Evolutionary conservation across 1,140 invertebrate species (phyloP).

Genomic region (Notospermus geniculatus): DNA sequence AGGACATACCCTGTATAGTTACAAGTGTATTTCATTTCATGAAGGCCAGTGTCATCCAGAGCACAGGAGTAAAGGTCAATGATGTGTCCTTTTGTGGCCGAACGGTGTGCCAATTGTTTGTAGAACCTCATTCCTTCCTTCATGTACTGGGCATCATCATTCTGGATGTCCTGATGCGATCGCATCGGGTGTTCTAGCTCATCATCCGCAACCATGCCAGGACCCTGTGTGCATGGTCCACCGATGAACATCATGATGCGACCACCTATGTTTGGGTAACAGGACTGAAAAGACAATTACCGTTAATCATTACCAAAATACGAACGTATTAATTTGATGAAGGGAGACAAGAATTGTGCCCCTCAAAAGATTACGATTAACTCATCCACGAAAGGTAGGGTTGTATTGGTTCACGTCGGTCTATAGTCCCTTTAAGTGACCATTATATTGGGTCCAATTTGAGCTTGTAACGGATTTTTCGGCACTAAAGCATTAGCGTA

Average conservation of each 20-base stretch:
- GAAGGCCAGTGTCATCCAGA: constrained; percentile 95
- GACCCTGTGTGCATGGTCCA: constrained; percentile 98
- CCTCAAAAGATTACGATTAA: too few relatives aligned
- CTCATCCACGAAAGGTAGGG: too few relatives aligned
- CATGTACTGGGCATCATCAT: constrained; percentile 98
- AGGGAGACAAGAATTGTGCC: too few relatives aligned
- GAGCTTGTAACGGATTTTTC: too few relatives aligned
- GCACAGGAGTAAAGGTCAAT: constrained; percentile 99
- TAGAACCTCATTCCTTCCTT: constrained; percentile 99
- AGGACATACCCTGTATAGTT: constrained; percentile 94
- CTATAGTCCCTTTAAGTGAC: too few relatives aligned
- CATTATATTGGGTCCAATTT: too few relatives aligned
- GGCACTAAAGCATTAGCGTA: too few relatives aligned
- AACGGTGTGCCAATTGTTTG: constrained; percentile 82
- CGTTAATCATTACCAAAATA: too few relatives aligned
- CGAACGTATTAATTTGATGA: too few relatives aligned
- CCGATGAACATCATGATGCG: constrained; percentile 97
- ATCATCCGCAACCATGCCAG: constrained; percentile 93
- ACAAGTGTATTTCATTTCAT: constrained; percentile 98
- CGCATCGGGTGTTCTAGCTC: constrained; percentile 98
- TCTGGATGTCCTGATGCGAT: constrained; percentile 98
- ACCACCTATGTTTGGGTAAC: constrained; percentile 95
- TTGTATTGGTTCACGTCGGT: too few relatives aligned
- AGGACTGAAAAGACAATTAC: constrained; percentile 70
- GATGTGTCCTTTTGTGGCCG: constrained; percentile 93